Evolutionary conservation across 2,113 vertebrate species (phyloP).

Genomic region (Ageneiosus marmoratus): DNA sequence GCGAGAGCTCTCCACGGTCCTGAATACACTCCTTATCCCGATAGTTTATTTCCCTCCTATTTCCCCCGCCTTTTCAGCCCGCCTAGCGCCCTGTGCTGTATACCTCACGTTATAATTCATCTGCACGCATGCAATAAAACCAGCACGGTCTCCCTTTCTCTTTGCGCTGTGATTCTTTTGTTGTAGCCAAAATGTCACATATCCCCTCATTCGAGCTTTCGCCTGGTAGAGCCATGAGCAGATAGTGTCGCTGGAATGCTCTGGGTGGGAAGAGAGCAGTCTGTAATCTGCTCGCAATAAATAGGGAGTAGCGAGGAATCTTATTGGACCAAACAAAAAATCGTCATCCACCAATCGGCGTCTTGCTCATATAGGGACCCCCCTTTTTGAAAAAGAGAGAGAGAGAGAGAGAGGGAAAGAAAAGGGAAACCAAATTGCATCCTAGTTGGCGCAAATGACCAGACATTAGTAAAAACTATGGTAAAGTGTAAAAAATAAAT

Average conservation of each 20-base stretch:
- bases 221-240: slow-evolving; percentile 73
- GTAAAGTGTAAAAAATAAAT: not conserved
- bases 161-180: slow-evolving; percentile 30
- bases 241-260: slow-evolving; percentile 82
- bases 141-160: slow-evolving; percentile 8
- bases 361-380: slow-evolving; percentile 82
- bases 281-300: slow-evolving; percentile 97
- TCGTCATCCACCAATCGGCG: slow-evolving; percentile 94
- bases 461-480: slow-evolving; percentile 49
- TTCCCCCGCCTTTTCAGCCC: slow-evolving; percentile 46
- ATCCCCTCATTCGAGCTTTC: slow-evolving; percentile 66
- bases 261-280: slow-evolving; percentile 95
- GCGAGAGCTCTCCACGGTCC: slow-evolving; percentile 75
- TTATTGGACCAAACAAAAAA: slow-evolving; percentile 89
- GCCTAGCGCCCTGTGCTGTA: slow-evolving; percentile 51
- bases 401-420: slow-evolving; percentile 56
- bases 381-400: slow-evolving; percentile 73
- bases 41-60: slow-evolving; percentile 65
- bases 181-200: slow-evolving; percentile 44
- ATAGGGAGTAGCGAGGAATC: slow-evolving; percentile 87
- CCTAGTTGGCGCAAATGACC: slow-evolving; percentile 64
- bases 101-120: slow-evolving; percentile 22
- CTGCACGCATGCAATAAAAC: slow-evolving; percentile 13
- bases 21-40: slow-evolving; percentile 64
- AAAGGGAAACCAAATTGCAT: slow-evolving; percentile 79